Evolutionary conservation across 2,113 vertebrate genomes (phyloP), one percentile per base, ranked within the genome.

Genomic region (Orthonyx spaldingii): DNA sequence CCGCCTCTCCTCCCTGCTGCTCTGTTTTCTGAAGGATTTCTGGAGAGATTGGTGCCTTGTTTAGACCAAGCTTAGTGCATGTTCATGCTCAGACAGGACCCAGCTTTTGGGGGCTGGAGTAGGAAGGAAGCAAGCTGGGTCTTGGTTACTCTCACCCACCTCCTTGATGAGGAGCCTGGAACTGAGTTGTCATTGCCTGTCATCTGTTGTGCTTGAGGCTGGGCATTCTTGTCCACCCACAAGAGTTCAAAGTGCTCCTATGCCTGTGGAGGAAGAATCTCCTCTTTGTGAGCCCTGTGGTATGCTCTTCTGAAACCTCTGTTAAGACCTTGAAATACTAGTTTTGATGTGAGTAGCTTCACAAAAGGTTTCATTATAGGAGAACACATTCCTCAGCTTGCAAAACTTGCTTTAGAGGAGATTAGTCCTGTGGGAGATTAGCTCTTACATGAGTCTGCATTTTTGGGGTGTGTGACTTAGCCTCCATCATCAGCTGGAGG

Each of bases 281-380:
- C 33, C 30, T 90, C 94, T 94, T 95, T 89, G 85, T 94, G 64
- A 87, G 76, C 33, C 35, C 32, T 17, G 47, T 30, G 19, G 15
- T 24, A 4, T n/a, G 81, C 24, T 87, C 66, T 87, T 56, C 44
- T 52, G 46, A 59, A 64, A 39, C 39, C 72, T 87, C 72, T 49
- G 14, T 50, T 50, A 77, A 81, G 87, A 82, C 85, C 75, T 85
- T 87, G 87, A 93, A 97, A 92, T 92, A 65, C 90, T 37, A 69
- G 88, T 76, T 95, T 90, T 53, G 28, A 27, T 52, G 79, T 14
- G 39, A 82, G 70, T 22, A 85, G 66, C 71, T 69, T 85, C 79
- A 94, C 68, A 92, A 92, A 97, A 93, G 92, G 66, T 55, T 93
- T 69, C 64, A 77, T 94, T 95, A 53, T 92, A 28, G 57, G 66